Evolutionary conservation across 2,797 vertebrate species (phyloP).

Genomic region (Menidia menidia): DNA sequence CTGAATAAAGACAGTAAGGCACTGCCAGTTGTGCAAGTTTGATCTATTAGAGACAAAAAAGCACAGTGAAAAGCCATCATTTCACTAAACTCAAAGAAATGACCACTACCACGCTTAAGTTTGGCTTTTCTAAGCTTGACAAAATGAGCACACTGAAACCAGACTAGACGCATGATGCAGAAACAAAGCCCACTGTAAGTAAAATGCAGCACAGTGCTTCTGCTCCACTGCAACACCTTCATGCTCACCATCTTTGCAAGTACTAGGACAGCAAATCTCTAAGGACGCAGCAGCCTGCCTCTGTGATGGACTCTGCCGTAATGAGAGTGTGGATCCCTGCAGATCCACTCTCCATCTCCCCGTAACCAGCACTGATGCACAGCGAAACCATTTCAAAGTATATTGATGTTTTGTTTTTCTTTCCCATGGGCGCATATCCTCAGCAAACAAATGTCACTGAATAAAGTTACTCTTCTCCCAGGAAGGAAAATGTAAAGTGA

Average conservation of each 20-base stretch:
- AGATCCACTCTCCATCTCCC: constrained; percentile 27
- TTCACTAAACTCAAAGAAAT: constrained; percentile 15
- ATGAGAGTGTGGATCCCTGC: constrained; percentile 49
- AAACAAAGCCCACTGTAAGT: constrained; percentile 33
- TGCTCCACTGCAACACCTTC: constrained; percentile 3
- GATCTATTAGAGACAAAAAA: constrained; percentile 32
- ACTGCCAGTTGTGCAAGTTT: constrained; percentile 21
- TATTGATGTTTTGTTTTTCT: constrained; percentile 59
- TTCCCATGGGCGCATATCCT: constrained; percentile 36
- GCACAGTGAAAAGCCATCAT: constrained; percentile 18
- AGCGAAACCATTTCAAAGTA: constrained; percentile 27
- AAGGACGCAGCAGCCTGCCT: constrained; percentile 27
- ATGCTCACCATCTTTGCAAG: constrained; percentile 1
- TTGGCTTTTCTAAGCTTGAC: constrained; percentile 36
- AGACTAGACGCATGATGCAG: constrained; percentile 42
- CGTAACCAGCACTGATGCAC: constrained; percentile 43
- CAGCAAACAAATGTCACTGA: constrained; percentile 60
- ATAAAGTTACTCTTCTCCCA: constrained; percentile 57
- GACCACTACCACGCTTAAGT: constrained; percentile 53
- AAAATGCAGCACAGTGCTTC: constrained; percentile 11
- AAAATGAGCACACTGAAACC: constrained; percentile 21
- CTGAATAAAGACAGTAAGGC: constrained; percentile 38
- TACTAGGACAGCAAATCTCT: constrained; percentile 23
- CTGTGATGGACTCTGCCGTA: constrained; percentile 49
- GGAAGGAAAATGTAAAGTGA: constrained; percentile 54